Base-by-base conservation (phyloP, 1,140 invertebrate genomes). In the Cepaea nemoralis region DNA sequence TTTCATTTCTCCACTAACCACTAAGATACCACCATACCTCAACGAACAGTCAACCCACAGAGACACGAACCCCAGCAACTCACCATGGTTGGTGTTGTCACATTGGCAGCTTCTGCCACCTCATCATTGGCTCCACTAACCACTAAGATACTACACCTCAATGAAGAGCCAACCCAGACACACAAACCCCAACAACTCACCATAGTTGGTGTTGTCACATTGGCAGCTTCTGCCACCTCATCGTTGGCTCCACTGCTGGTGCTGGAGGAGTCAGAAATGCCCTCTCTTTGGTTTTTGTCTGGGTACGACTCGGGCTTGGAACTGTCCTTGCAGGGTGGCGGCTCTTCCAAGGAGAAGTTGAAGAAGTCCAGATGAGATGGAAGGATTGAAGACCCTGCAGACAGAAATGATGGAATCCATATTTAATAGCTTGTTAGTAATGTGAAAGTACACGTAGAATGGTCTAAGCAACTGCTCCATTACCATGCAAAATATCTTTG, bases 311-410 rank as follows among this genome's bases (percentile, higher is more conserved):
- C 33, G 40, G 63, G 22, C 40, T 19, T 66, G 12, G 55, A 33
- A 63, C 63, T 39, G 0, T 77, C 83, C 50, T 77, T 84, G n/a
- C 42, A 71, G 42, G 63, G 19, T 16, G 82, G 33, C 27, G 69
- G 39, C 73, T 87, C 85, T 27, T 88, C 85, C 33, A 86, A 76
- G 24, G 85, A 83, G 76, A 85, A 89, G 75, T 95, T 96, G 80
- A 96, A 95, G 84, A 95, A 95, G 89, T 96, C 94, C 74, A 96
- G 91, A 83, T 93, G 94, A 5, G 94, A 92, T 45, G 95, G 95
- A 82, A 96, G 90, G 82, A 94, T 93, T 31, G 94, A 92, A 37
- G 95, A 96, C 76, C 94, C 94, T 94, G n/a, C n/a, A n/a, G n/a
- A n/a, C n/a, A n/a, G n/a, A n/a, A n/a, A n/a, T n/a, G n/a, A n/a